Base-by-base conservation (phyloP, 2,888 invertebrate genomes). In the Helobdella robusta region DNA sequence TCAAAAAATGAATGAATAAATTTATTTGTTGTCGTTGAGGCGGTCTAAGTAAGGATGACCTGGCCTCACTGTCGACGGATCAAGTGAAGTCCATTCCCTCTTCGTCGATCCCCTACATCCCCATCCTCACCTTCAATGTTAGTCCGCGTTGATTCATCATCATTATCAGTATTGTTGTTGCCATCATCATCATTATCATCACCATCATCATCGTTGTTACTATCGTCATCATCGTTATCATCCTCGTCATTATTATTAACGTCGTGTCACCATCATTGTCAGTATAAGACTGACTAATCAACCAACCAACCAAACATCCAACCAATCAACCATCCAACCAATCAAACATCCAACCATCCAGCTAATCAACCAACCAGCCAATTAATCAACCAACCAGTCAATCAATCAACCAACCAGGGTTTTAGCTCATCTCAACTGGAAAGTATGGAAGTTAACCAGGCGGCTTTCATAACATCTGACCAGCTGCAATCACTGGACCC, bases 401-500 rank as follows among this genome's bases (percentile, higher is more conserved):
- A n/a, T n/a, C n/a, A n/a, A 36, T 23, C 15, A 32, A 46, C 3
- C 15, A 28, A 25, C n/a, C 56, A 67, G 67, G 67, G 65, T 25
- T 67, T 67, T 56, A 65, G 61, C n/a, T 46, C 23, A 18, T 56
- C 25, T 15, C 67, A 67, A 61, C 44, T 67, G 32, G 30, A 20
- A 25, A 15, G 40, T 30, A 28, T 67, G 34, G 56, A 32, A 44
- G 8, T 20, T 2, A 50, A 46, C 40, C 67, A 67, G 46, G 61
- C 64, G 4, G 56, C 65, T 6, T 30, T 34, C 4, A 20, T 67
- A 18, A 61, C 56, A 15, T 15, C 30, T 32, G 32, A 30, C 34
- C 67, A 67, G 65, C 34, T 59, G 23, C 48, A 67, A 23, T 65
- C 67, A 0, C 61, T 67, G 23, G 65, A 65, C 25, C 32, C 65